phyloP scores from a whole-genome alignment of 2,888 invertebrate genomes.

The Conops quadrifasciatus region DNA sequence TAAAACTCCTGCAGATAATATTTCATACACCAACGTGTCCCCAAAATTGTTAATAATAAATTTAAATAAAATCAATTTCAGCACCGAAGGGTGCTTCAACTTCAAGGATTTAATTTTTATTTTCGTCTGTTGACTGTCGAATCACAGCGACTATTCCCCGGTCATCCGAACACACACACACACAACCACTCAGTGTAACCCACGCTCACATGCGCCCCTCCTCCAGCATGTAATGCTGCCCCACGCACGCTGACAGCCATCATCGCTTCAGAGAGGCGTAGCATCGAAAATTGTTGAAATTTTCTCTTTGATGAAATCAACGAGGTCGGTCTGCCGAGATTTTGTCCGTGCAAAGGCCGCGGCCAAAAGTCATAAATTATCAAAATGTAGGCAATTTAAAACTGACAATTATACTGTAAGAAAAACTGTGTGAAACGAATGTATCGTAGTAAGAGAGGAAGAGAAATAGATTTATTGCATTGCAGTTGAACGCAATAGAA shows the following conservation, averaged over 20 bases:
- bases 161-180: background rate
- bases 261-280: background rate
- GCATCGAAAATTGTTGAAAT: conserved; percentile 3
- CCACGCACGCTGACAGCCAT: background rate
- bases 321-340: background rate
- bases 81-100: no score
- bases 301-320: conserved; percentile 5
- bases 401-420: background rate
- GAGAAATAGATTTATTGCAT: no score
- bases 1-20: no score
- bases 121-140: background rate
- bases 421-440: background rate
- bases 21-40: background rate
- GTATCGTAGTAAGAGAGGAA: no score
- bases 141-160: background rate
- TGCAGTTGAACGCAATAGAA: no score
- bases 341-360: background rate
- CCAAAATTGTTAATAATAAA: no score
- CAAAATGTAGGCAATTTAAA: conserved; percentile 2
- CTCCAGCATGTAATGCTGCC: no score
- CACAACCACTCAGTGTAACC: background rate
- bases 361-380: background rate
- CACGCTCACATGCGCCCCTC: background rate
- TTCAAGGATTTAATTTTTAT: no score
- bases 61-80: background rate